Evolutionary conservation across 2,113 vertebrate genomes (phyloP).

Genomic region (Percina caprodes): DNA sequence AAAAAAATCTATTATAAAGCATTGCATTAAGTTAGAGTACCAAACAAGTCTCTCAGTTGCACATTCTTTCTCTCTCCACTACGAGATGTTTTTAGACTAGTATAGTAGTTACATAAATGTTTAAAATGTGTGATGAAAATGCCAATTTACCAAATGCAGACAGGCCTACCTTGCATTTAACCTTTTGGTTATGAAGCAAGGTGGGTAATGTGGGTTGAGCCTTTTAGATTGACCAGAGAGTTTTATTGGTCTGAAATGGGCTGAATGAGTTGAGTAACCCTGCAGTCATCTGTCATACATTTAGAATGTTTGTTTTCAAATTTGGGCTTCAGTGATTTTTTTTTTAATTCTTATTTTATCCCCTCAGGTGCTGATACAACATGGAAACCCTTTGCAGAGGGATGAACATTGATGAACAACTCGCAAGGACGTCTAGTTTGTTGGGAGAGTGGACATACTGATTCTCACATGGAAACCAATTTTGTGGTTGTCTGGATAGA

Average conservation of each 20-base stretch:
- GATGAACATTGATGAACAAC: slow-evolving; percentile 10
- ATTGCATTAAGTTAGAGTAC: too few relatives aligned
- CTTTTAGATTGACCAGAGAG: not conserved
- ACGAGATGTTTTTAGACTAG: too few relatives aligned
- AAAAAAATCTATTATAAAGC: too few relatives aligned
- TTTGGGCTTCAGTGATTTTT: not conserved
- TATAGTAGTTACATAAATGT: not conserved
- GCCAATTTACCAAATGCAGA: not conserved
- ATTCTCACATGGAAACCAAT: slow-evolving; percentile 36
- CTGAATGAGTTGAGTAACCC: not conserved
- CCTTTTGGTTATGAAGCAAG: not conserved
- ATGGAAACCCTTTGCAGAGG: slow-evolving; percentile 22
- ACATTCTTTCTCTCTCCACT: too few relatives aligned
- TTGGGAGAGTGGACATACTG: slow-evolving; percentile 4
- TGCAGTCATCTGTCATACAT: not conserved
- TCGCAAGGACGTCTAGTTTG: slow-evolving; percentile 28
- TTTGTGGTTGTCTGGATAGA: slow-evolving; percentile 27
- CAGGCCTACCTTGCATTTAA: not conserved
- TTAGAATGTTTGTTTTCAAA: not conserved
- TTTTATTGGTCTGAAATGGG: not conserved
- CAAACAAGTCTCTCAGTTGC: too few relatives aligned
- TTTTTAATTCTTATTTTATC: slow-evolving; percentile 12
- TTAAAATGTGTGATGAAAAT: not conserved
- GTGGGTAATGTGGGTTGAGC: not conserved
- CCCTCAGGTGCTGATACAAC: slow-evolving; percentile 53